phyloP scores from a whole-genome alignment of 2,888 invertebrate genomes.

The Zhengitettix transpicula region DNA sequence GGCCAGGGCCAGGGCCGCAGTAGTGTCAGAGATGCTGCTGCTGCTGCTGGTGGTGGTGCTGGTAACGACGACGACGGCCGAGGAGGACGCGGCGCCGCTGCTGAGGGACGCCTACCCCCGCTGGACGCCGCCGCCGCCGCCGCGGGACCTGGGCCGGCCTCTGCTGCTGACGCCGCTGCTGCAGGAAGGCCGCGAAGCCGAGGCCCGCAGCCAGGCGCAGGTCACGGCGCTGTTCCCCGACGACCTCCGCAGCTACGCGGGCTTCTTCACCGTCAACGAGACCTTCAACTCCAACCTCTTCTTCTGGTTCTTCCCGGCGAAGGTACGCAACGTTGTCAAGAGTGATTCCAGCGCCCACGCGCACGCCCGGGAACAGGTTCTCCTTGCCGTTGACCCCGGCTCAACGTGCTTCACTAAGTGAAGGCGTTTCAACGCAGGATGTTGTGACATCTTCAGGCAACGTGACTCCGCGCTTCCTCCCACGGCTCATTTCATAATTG shows the following conservation, averaged over 20 bases:
- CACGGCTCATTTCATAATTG: no score
- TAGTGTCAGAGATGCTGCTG: no score
- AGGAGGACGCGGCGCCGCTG: not conserved
- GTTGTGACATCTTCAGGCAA: no score
- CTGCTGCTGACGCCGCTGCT: not conserved
- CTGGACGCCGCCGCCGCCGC: not conserved
- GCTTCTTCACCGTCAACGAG: slow-evolving; percentile 43
- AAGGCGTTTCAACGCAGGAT: no score
- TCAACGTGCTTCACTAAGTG: no score
- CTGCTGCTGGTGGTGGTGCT: not conserved
- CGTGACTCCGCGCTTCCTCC: no score
- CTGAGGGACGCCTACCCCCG: not conserved
- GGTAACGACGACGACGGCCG: not conserved
- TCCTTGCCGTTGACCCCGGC: no score
- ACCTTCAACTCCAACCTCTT: slow-evolving; percentile 38
- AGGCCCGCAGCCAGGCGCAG: not conserved
- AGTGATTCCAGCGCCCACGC: no score
- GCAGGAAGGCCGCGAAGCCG: not conserved
- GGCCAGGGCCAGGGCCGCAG: no score
- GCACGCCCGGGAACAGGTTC: no score
- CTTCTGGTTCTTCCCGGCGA: slow-evolving; percentile 47
- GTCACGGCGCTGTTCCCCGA: slow-evolving; percentile 13
- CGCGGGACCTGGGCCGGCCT: not conserved
- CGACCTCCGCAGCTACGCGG: slow-evolving; percentile 37
- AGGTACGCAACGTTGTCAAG: no score